A percentile compares a stretch with the other conserved stretches of the same genome.
These are phyloP conservation scores for Chaenodraco wilsoni DNA, from an alignment of 2,797 vertebrate genomes.

Conservation along the genomic window DNA sequence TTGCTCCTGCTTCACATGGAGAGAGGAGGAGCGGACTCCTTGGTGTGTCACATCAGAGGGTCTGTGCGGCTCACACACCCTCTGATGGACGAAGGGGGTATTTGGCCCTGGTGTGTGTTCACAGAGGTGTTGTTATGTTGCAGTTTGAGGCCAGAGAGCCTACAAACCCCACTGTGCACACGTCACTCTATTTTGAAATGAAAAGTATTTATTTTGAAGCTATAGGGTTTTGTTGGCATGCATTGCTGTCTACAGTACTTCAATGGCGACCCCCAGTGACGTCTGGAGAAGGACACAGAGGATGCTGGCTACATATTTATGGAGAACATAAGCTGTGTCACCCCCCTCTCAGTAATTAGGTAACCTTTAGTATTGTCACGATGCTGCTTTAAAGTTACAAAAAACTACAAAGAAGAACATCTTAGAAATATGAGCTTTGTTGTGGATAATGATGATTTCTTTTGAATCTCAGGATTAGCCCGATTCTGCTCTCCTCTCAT, in stretches of 20 bases:
- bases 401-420: not conserved
- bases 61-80: not conserved
- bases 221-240: not conserved
- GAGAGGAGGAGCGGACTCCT: not conserved
- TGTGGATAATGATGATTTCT: conserved; percentile 10
- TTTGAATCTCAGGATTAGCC: conserved; percentile 1
- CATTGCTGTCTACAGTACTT: not conserved
- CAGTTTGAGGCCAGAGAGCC: not conserved
- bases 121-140: not conserved
- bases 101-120: not conserved
- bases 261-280: not conserved
- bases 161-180: not conserved
- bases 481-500: not conserved
- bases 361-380: not conserved
- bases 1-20: not conserved
- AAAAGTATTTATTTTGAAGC: not conserved
- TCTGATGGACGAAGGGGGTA: not conserved
- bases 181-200: not conserved
- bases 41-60: no score
- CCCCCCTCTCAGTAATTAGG: not conserved
- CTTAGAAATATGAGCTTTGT: conserved; percentile 1
- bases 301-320: not conserved
- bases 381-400: not conserved
- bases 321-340: no score
- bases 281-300: no score